Base-by-base conservation (phyloP, 1,140 invertebrate species). In the Holotrichia oblita region DNA sequence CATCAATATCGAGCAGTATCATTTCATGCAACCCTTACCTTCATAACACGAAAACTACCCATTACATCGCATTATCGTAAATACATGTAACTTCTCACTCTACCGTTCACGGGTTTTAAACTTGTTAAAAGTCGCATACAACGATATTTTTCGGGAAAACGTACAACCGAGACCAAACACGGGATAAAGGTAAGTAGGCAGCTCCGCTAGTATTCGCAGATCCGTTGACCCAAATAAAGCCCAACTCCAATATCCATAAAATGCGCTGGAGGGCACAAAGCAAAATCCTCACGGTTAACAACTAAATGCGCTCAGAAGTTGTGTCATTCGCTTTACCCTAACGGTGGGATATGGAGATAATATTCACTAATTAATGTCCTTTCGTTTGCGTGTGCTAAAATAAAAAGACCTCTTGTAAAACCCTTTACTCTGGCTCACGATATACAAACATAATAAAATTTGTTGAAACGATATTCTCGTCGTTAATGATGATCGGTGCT, bases 121-220 rank as follows among this genome's bases (percentile, higher is more conserved):
- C 48, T 55, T 55, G 48, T 55, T 55, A n/a, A 55, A n/a, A 55
- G 14, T 17, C 48, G 48, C 48, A 55, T 17, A 55, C 48, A 55
- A 55, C 2, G 17, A 55, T 17, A 17, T 55, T 55, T 55, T 17
- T 55, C 14, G 10, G 48, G 12, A 55, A n/a, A 55, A 55, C 48
- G n/a, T 55, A 55, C n/a, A 10, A 55, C 48, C n/a, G 12, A 17
- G 48, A 55, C n/a, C 7, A 55, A 55, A 55, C 14, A n/a, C 17
- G 6, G 48, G 48, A 55, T 55, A 14, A n/a, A 55, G 12, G n/a
- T 55, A 55, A n/a, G 14, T n/a, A 55, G 48, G 9, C 14, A 55
- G 14, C 42, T 44, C 2, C 7, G 42, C 17, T n/a, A 17, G n/a
- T 6, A 17, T 55, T 17, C 48, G 6, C 2, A 4, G 48, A 7